phyloP scores from a whole-genome alignment of 2,797 vertebrate species.

The Argyrosomus regius region DNA sequence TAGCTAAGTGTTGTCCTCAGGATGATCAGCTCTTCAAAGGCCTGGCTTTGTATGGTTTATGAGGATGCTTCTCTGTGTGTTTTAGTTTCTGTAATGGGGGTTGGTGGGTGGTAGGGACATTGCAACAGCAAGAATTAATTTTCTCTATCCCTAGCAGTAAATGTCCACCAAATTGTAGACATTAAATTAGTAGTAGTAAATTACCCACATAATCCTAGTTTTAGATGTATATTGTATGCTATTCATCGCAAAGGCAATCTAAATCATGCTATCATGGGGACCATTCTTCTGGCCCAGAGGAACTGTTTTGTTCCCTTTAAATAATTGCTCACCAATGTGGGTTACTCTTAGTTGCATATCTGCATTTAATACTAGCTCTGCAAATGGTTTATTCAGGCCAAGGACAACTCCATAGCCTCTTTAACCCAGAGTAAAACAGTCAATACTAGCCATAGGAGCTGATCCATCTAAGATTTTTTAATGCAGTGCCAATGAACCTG shows the following conservation, averaged over 20 bases:
- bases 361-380: slow-evolving; percentile 47
- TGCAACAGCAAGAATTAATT: slow-evolving; percentile 47
- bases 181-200: slow-evolving; percentile 27
- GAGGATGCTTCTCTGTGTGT: slow-evolving; percentile 59
- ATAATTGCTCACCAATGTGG: slow-evolving; percentile 19
- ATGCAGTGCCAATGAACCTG: slow-evolving; percentile 67
- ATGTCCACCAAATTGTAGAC: slow-evolving; percentile 36
- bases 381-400: slow-evolving; percentile 60
- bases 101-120: slow-evolving; percentile 28
- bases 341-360: slow-evolving; percentile 45
- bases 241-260: slow-evolving; percentile 25
- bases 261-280: slow-evolving; percentile 29
- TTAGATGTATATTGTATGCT: slow-evolving; percentile 18
- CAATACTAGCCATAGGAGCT: slow-evolving; percentile 61
- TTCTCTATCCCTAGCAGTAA: slow-evolving; percentile 43
- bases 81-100: slow-evolving; percentile 50
- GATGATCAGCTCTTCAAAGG: slow-evolving; percentile 75
- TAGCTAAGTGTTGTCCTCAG: slow-evolving; percentile 70
- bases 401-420: slow-evolving; percentile 56
- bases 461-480: slow-evolving; percentile 66
- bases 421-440: slow-evolving; percentile 63
- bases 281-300: slow-evolving; percentile 10
- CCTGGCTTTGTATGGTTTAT: slow-evolving; percentile 52
- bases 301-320: slow-evolving; percentile 29
- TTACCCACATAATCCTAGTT: slow-evolving; percentile 32